Conservation (phyloP, 2,888 invertebrate species). For the Caenorhabditis sp. region DNA sequence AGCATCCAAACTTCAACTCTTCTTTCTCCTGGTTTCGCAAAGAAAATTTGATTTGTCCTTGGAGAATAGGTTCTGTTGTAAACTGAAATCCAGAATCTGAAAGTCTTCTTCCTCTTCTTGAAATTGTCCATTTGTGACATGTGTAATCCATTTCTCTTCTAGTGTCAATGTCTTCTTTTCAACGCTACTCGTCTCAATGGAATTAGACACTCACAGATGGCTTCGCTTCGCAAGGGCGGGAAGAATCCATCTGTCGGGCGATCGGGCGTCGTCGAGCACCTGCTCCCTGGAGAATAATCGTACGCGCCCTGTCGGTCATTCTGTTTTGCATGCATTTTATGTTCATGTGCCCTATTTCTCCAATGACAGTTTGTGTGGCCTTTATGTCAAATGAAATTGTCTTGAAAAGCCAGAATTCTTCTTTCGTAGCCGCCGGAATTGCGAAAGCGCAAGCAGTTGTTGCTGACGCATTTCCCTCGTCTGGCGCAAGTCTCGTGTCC, state of each 20-base stretch:
- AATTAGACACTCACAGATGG: slow-evolving; percentile 36
- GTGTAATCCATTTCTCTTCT: neutral
- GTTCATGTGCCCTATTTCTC: neutral
- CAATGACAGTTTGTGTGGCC: neutral
- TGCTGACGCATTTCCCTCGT: neutral
- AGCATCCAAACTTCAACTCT: no score
- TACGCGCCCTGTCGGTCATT: neutral
- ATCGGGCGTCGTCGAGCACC: slow-evolving; percentile 13
- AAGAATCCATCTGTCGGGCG: slow-evolving; percentile 16
- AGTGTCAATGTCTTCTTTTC: neutral
- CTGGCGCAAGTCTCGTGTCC: slow-evolving; percentile 20
- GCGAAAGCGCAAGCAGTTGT: neutral
- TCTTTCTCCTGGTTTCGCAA: no score
- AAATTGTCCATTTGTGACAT: neutral
- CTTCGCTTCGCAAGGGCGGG: slow-evolving; percentile 9
- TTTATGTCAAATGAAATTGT: no score
- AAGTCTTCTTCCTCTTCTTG: neutral
- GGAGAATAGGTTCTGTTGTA: no score
- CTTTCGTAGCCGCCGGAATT: neutral
- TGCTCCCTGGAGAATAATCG: slow-evolving; percentile 10
- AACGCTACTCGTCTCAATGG: slow-evolving; percentile 26
- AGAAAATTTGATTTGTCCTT: no score
- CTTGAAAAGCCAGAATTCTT: neutral
- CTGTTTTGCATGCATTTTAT: slow-evolving; percentile 14
- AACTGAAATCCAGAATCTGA: no score